Evolutionary conservation across 2,888 invertebrate species (phyloP).

Genomic region (Athalia circularis): DNA sequence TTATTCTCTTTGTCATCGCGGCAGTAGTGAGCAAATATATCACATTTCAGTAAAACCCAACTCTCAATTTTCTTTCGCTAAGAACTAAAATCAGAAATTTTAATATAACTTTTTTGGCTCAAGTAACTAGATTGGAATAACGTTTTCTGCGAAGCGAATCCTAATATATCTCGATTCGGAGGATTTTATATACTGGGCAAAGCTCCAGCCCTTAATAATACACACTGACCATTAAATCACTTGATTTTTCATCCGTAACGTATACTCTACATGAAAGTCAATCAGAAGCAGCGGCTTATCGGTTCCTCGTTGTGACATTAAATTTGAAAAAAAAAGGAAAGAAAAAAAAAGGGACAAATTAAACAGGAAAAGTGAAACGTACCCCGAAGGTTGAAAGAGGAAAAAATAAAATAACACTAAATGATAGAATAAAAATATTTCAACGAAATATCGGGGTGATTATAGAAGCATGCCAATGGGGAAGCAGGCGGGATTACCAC

Average conservation of each 20-base stretch:
- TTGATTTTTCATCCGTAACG: constrained; percentile 14
- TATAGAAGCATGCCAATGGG: constrained; percentile 33
- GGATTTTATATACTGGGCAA: background rate
- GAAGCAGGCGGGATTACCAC: constrained; percentile 23
- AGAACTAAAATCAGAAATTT: no score
- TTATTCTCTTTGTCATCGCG: no score
- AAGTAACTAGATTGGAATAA: no score
- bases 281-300: background rate
- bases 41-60: no score
- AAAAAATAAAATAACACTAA: background rate
- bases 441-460: constrained; percentile 36
- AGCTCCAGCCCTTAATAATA: background rate
- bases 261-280: constrained; percentile 8
- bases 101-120: no score
- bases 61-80: no score
- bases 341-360: background rate
- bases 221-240: constrained; percentile 11
- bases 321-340: no score
- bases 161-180: background rate
- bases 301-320: background rate
- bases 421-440: constrained; percentile 4
- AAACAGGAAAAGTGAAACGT: background rate
- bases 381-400: background rate
- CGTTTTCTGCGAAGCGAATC: no score
- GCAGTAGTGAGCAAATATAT: no score